Conservation (phyloP, 64 coral and sea anemone species). For the Orbicella faveolata region DNA sequence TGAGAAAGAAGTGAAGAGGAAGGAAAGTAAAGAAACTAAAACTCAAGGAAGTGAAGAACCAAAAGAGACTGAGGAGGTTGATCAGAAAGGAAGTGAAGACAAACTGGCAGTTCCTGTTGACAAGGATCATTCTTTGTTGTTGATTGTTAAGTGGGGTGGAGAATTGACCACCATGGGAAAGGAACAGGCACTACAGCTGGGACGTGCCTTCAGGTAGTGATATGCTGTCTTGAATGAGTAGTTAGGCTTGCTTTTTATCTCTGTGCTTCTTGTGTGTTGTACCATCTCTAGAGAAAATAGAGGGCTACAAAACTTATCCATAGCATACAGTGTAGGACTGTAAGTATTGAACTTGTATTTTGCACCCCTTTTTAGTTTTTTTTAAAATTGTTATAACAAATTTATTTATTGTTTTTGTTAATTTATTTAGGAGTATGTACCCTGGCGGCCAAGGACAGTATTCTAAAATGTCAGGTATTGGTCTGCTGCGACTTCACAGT, state of each 20-base stretch:
- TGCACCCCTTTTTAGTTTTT: not conserved
- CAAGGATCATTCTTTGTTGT: constrained; percentile 53
- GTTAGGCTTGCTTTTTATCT: too few relatives aligned
- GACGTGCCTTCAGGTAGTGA: constrained; percentile 85
- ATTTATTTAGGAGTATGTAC: constrained; percentile 78
- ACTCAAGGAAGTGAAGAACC: not conserved
- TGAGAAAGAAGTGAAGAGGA: constrained; percentile 5
- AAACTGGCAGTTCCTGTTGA: not conserved
- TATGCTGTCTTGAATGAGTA: too few relatives aligned
- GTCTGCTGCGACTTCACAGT: constrained; percentile 86
- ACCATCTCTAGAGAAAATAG: not conserved
- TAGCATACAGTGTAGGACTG: too few relatives aligned
- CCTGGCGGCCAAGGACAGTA: constrained; percentile 84
- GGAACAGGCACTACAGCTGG: constrained; percentile 88
- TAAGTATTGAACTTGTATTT: not conserved
- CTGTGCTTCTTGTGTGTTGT: not conserved
- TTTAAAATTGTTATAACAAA: too few relatives aligned
- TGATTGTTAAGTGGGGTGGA: constrained; percentile 98
- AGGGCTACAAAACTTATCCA: too few relatives aligned
- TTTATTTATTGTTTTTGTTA: not conserved
- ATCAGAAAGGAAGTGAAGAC: constrained; percentile 4
- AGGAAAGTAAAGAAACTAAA: constrained; percentile 32
- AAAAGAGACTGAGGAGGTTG: constrained; percentile 11
- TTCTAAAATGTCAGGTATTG: constrained; percentile 68
- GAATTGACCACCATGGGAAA: constrained; percentile 86